A percentile compares a stretch with the other conserved stretches of the same genome.
Evolutionary conservation across 2,113 vertebrate genomes (phyloP).

Genomic region (Atrichornis clamosus): DNA sequence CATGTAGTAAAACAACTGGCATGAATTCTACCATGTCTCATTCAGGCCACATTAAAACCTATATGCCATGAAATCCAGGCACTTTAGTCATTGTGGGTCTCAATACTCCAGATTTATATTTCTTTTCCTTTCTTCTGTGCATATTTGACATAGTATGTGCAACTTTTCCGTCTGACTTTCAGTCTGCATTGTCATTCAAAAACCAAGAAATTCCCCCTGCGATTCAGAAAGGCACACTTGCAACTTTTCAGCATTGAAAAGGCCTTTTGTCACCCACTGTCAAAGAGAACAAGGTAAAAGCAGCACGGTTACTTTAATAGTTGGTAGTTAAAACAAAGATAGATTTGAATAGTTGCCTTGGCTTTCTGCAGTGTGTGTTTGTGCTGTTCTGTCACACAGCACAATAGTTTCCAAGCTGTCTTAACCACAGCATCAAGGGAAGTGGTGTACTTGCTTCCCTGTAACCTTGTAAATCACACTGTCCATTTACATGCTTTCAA

Average conservation of each 20-base stretch:
- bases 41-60: background rate
- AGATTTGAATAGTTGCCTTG: background rate
- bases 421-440: conserved; percentile 17
- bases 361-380: background rate
- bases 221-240: conserved; percentile 15
- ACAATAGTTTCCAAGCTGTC: conserved; percentile 31
- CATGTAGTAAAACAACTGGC: background rate
- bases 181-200: background rate
- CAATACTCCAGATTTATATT: background rate
- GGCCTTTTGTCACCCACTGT: conserved; percentile 32
- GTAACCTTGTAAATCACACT: conserved; percentile 57
- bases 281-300: conserved; percentile 4
- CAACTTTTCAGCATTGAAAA: conserved; percentile 23
- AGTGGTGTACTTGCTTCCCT: conserved; percentile 6
- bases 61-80: background rate
- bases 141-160: background rate
- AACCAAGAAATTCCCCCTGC: background rate
- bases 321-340: conserved; percentile 7
- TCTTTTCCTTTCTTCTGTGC: background rate
- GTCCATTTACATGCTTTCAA: conserved; percentile 46
- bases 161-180: background rate
- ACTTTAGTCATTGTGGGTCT: background rate
- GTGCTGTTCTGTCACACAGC: background rate
- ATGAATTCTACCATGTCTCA: background rate
- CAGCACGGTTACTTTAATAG: conserved; percentile 25